Percentiles rank a stretch among this genome's conserved stretches.
phyloP scores from a whole-genome alignment of 2,113 vertebrate species.

The Cynoglossus semilaevis region DNA sequence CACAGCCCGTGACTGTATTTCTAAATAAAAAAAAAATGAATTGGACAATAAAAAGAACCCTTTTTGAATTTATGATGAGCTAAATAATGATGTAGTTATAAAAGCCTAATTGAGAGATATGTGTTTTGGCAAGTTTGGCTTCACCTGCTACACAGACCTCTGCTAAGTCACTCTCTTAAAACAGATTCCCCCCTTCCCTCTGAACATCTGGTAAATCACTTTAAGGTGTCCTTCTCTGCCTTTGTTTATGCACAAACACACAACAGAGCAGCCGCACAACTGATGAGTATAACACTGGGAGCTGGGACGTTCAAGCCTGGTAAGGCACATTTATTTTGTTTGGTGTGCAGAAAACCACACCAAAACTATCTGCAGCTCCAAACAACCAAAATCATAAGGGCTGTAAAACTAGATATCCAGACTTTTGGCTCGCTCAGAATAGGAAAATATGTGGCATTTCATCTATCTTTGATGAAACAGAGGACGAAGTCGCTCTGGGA shows the following conservation, averaged over 20 bases:
- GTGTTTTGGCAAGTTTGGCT: constrained; percentile 51
- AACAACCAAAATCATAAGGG: constrained; percentile 69
- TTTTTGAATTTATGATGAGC: constrained; percentile 5
- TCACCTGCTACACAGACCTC: constrained; percentile 72
- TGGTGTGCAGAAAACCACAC: constrained; percentile 64
- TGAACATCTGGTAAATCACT: constrained; percentile 70
- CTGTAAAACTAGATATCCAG: constrained; percentile 76
- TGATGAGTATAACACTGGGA: constrained; percentile 61
- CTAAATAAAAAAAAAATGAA: constrained; percentile 2
- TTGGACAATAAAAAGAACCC: neutral
- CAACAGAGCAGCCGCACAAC: constrained; percentile 58
- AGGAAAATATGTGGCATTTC: constrained; percentile 68
- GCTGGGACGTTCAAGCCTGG: constrained; percentile 45
- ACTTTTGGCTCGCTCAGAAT: constrained; percentile 71
- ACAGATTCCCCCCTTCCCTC: constrained; percentile 51
- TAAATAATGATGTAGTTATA: constrained; percentile 29
- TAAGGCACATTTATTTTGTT: constrained; percentile 54
- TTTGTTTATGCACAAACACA: constrained; percentile 71
- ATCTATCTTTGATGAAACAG: constrained; percentile 69
- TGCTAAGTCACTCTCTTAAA: constrained; percentile 51
- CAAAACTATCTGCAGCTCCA: constrained; percentile 70
- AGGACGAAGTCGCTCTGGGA: constrained; percentile 36
- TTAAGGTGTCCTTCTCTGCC: constrained; percentile 63
- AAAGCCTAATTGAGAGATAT: constrained; percentile 48
- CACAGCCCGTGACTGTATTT: constrained; percentile 20